Conservation (phyloP, 2,113 vertebrate species). For the Pollimyrus isidori region DNA sequence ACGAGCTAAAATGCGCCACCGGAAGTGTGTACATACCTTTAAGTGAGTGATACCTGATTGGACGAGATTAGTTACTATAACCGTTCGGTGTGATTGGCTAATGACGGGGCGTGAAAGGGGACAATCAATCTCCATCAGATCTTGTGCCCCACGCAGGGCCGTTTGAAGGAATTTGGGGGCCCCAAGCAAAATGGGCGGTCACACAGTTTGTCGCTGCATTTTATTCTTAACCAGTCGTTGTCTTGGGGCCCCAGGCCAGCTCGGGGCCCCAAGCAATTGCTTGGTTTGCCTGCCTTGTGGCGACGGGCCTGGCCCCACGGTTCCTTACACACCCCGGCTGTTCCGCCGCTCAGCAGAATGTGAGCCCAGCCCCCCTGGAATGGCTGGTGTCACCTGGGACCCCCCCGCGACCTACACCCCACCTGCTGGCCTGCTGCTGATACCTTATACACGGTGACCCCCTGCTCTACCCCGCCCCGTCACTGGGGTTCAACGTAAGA, state of each 20-base stretch:
- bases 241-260: too few relatives aligned
- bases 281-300: too few relatives aligned
- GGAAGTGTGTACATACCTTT: not conserved
- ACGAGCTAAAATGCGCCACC: not conserved
- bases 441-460: not conserved
- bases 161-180: too few relatives aligned
- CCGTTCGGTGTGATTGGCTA: not conserved
- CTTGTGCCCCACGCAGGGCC: not conserved
- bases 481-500: not conserved
- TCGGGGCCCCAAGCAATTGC: too few relatives aligned
- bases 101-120: not conserved
- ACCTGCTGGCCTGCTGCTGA: not conserved
- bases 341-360: not conserved
- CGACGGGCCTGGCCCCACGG: too few relatives aligned
- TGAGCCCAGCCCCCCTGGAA: not conserved
- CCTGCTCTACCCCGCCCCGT: not conserved
- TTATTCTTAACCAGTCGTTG: too few relatives aligned
- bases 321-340: not conserved
- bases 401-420: not conserved
- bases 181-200: too few relatives aligned
- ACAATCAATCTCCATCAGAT: not conserved
- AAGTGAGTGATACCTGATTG: not conserved
- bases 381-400: not conserved
- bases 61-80: not conserved
- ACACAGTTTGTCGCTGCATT: too few relatives aligned